Percentiles rank a stretch among this genome's conserved stretches.
phyloP scores from a whole-genome alignment of 2,113 vertebrate genomes.

The Cyanocitta stelleri region DNA sequence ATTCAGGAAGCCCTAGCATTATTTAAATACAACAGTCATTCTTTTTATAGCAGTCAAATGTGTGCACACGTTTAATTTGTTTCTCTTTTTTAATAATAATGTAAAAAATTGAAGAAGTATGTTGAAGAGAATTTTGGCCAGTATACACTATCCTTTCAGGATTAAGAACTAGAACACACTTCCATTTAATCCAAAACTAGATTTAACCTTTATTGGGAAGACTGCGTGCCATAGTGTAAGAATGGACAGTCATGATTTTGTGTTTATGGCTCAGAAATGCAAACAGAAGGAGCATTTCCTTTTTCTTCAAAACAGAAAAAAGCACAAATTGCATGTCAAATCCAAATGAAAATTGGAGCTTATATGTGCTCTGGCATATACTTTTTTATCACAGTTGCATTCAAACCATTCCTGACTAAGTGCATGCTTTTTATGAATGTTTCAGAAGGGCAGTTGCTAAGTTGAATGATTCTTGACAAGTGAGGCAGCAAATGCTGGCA shows the following conservation, averaged over 20 bases:
- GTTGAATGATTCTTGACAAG: conserved; percentile 79
- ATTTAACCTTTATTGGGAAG: neutral
- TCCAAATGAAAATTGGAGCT: neutral
- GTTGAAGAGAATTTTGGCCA: neutral
- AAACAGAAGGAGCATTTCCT: neutral
- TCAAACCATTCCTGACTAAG: neutral
- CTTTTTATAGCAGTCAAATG: neutral
- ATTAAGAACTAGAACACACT: neutral
- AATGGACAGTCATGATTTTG: neutral
- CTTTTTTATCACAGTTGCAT: neutral
- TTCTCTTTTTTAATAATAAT: neutral
- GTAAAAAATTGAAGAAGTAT: neutral
- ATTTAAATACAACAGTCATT: neutral
- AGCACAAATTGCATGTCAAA: neutral
- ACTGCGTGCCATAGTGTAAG: neutral
- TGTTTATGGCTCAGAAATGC: neutral
- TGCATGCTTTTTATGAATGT: conserved; percentile 64
- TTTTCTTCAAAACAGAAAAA: neutral
- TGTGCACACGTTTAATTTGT: neutral
- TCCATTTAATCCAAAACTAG: neutral
- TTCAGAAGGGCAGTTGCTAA: conserved; percentile 69
- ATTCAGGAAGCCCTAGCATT: neutral
- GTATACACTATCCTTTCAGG: neutral
- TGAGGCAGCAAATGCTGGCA: conserved; percentile 82
- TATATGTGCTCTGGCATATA: neutral